A percentile compares a stretch with the other conserved stretches of the same genome.
These are phyloP conservation scores for Scophthalmus maximus DNA, from an alignment of 2,113 vertebrate species.

Conservation along the genomic window DNA sequence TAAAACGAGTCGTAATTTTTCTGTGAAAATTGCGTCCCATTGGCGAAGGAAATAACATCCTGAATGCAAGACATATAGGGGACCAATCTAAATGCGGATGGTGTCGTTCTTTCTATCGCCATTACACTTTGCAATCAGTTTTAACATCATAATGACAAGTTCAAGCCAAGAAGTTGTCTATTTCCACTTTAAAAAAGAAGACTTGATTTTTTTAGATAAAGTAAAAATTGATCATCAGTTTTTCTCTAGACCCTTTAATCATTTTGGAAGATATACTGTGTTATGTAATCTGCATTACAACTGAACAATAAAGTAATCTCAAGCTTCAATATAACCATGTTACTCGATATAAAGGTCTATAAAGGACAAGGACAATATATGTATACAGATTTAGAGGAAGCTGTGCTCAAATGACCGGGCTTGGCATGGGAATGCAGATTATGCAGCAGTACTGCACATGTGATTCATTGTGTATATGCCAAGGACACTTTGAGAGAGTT, in stretches of 20 bases:
- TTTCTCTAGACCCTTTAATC: not conserved
- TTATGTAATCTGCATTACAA: not conserved
- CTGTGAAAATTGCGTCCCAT: too few relatives aligned
- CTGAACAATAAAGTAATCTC: not conserved
- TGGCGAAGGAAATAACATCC: too few relatives aligned
- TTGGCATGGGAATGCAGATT: conserved; percentile 39
- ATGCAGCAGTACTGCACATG: conserved; percentile 32
- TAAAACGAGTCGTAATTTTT: too few relatives aligned
- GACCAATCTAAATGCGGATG: too few relatives aligned
- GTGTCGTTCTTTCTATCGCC: too few relatives aligned
- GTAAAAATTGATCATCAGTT: too few relatives aligned
- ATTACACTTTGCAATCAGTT: too few relatives aligned
- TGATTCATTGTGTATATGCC: conserved; percentile 59
- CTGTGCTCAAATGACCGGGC: conserved; percentile 47
- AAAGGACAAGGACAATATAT: conserved; percentile 5
- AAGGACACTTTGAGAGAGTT: conserved; percentile 46
- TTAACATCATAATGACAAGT: too few relatives aligned
- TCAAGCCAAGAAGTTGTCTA: too few relatives aligned
- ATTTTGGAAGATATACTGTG: not conserved
- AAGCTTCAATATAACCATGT: not conserved
- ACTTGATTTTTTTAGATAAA: too few relatives aligned
- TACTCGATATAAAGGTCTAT: not conserved
- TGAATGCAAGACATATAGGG: too few relatives aligned
- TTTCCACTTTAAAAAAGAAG: too few relatives aligned
- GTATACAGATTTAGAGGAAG: conserved; percentile 24